phyloP scores from a whole-genome alignment of 2,797 vertebrate genomes.

The Ptychadena robeensis region DNA sequence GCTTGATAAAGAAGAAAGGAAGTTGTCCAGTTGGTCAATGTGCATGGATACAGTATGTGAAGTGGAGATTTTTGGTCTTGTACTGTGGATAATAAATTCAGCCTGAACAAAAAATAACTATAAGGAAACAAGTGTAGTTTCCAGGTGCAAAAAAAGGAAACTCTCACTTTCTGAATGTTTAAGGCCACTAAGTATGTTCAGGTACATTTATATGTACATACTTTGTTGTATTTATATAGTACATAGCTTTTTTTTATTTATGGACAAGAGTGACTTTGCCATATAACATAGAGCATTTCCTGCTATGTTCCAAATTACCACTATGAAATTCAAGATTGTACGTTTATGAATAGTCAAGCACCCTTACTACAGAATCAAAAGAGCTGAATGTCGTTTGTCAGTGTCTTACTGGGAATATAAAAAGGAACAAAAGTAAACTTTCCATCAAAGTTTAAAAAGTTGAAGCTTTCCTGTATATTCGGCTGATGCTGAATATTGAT shows the following conservation, averaged over 20 bases:
- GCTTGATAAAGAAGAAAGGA: background rate
- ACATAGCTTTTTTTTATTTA: slow-evolving; percentile 12
- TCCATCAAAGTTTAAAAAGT: background rate
- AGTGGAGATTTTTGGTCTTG: background rate
- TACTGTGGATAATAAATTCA: background rate
- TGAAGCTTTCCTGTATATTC: background rate
- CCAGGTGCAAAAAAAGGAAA: slow-evolving; percentile 9
- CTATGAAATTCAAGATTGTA: slow-evolving; percentile 25
- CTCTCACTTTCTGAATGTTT: slow-evolving; percentile 11
- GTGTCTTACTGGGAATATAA: background rate
- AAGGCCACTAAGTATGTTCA: slow-evolving; percentile 38
- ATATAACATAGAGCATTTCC: background rate
- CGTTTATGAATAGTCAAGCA: background rate
- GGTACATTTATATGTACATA: slow-evolving; percentile 54
- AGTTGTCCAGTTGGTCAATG: background rate
- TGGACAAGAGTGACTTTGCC: slow-evolving; percentile 2
- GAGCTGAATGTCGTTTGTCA: background rate
- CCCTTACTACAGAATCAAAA: background rate
- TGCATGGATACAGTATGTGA: background rate
- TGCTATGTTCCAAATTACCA: slow-evolving; percentile 35
- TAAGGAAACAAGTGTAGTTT: background rate
- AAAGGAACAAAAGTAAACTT: background rate
- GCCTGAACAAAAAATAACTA: background rate
- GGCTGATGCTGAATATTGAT: background rate
- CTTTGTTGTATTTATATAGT: slow-evolving; percentile 44